A percentile compares a stretch with the other conserved stretches of the same genome.
These are phyloP conservation scores for Eupithecia exiguata DNA, from an alignment of 2,888 invertebrate genomes.

Conservation along the genomic window DNA sequence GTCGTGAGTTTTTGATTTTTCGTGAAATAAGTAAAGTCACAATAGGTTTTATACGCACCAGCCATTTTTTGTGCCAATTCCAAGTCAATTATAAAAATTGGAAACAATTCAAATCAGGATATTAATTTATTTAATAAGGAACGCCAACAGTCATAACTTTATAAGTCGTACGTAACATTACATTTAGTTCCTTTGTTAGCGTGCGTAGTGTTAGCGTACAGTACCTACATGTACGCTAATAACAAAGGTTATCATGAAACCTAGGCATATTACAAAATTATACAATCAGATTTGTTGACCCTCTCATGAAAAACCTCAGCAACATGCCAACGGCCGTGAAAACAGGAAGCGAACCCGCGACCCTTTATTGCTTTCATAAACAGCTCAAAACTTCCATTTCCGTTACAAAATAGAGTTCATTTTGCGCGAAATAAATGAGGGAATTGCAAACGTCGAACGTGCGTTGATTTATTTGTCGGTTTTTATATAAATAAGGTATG, in stretches of 20 bases:
- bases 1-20: too few relatives aligned
- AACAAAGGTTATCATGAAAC: neutral
- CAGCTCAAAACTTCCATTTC: constrained; percentile 24
- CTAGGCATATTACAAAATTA: neutral
- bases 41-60: too few relatives aligned
- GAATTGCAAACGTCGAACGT: neutral
- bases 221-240: too few relatives aligned
- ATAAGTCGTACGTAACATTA: too few relatives aligned
- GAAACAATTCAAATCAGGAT: too few relatives aligned
- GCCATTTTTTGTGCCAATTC: too few relatives aligned
- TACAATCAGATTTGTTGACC: neutral
- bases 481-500: neutral
- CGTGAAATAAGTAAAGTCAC: too few relatives aligned
- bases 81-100: too few relatives aligned
- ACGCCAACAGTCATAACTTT: too few relatives aligned
- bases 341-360: constrained; percentile 17
- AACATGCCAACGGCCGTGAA: neutral
- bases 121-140: too few relatives aligned
- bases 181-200: too few relatives aligned
- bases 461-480: neutral
- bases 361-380: constrained; percentile 22
- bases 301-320: neutral
- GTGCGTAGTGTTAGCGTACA: too few relatives aligned
- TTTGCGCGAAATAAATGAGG: constrained; percentile 4
- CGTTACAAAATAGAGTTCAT: constrained; percentile 22